These are phyloP conservation scores for Chaetophractus vellerosus DNA, from an alignment of 2,797 vertebrate genomes.

Conservation along the genomic window DNA sequence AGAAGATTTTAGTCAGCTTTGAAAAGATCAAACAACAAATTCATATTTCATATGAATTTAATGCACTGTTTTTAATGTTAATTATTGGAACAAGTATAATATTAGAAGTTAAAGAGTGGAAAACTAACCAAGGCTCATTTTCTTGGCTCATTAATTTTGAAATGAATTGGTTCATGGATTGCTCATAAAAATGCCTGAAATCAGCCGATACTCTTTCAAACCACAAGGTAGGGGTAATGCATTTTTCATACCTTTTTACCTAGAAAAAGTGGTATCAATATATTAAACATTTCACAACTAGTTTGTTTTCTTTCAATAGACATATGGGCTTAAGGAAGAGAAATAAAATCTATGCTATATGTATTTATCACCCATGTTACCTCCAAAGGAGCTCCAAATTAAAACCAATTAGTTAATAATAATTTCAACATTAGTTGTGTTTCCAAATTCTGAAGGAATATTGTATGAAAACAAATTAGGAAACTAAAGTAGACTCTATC, in stretches of 20 bases:
- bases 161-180: conserved; percentile 80
- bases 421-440: not conserved
- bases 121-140: conserved; percentile 85
- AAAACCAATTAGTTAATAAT: not conserved
- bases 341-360: not conserved
- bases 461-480: not conserved
- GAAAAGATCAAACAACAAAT: conserved; percentile 62
- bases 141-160: conserved; percentile 87
- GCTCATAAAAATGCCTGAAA: conserved; percentile 80
- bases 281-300: conserved; percentile 23
- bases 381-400: not conserved
- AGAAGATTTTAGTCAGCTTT: conserved; percentile 53
- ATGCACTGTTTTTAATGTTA: conserved; percentile 78
- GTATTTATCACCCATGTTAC: not conserved
- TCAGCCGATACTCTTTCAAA: conserved; percentile 70
- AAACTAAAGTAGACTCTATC: not conserved
- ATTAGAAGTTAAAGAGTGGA: conserved; percentile 71
- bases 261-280: conserved; percentile 12
- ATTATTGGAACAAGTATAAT: conserved; percentile 68
- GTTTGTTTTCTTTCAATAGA: not conserved
- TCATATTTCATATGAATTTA: conserved; percentile 77
- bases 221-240: conserved; percentile 62
- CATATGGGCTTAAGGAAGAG: not conserved
- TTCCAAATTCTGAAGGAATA: not conserved
- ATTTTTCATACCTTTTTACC: conserved; percentile 48